These are phyloP conservation scores for Etia nguti DNA, from an alignment of 2,113 vertebrate genomes.

Conservation along the genomic window DNA sequence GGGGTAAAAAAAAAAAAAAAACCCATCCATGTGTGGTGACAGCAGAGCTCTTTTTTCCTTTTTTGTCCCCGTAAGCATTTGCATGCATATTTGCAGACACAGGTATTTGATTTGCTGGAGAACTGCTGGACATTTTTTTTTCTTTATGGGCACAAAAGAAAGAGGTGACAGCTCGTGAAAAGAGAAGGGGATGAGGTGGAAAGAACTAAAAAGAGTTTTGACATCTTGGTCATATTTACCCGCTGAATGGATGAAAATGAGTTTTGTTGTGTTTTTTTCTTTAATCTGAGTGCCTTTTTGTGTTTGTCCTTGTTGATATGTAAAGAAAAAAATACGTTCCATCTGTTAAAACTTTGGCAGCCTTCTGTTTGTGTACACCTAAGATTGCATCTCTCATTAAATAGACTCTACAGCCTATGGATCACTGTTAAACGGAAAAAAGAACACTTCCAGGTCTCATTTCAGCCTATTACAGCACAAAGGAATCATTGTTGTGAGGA, in stretches of 20 bases:
- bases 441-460: conserved; percentile 25
- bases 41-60: not conserved
- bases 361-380: not conserved
- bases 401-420: not conserved
- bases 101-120: not conserved
- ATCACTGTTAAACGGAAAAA: conserved; percentile 3
- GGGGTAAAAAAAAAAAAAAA: not conserved
- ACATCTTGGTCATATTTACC: not conserved
- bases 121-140: not conserved
- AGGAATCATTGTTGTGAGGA: conserved; percentile 9
- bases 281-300: not conserved
- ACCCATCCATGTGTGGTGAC: not conserved
- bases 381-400: not conserved
- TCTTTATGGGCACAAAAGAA: not conserved
- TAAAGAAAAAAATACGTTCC: not conserved
- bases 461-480: conserved; percentile 22
- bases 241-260: not conserved
- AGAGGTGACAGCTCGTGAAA: not conserved
- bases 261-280: not conserved
- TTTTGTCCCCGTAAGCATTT: not conserved
- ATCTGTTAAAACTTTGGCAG: not conserved
- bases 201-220: not conserved
- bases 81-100: not conserved
- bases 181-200: not conserved
- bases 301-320: not conserved